Conservation (phyloP, 2,113 vertebrate species). For the Athene noctua region DNA sequence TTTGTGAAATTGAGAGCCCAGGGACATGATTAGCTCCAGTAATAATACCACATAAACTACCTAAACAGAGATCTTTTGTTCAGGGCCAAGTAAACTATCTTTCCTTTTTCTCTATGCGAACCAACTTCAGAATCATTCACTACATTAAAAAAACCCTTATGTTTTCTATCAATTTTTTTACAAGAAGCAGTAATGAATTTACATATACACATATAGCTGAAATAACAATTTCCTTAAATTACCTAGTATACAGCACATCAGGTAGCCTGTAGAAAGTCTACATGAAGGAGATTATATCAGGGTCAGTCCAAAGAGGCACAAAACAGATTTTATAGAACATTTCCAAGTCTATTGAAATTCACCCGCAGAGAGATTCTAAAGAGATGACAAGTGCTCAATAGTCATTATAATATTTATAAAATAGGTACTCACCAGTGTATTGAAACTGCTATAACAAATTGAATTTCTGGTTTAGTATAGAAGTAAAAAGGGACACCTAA, state of each 20-base stretch:
- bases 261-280: background rate
- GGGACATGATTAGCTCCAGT: background rate
- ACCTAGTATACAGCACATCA: background rate
- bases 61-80: background rate
- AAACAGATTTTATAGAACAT: background rate
- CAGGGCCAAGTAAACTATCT: background rate
- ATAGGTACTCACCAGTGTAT: background rate
- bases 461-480: background rate
- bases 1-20: conserved; percentile 21
- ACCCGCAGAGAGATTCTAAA: background rate
- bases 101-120: background rate
- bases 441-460: background rate
- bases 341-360: background rate
- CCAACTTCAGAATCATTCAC: background rate
- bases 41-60: background rate
- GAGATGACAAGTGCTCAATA: accelerated
- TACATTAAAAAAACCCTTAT: background rate
- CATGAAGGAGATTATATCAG: background rate
- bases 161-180: background rate
- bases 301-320: background rate
- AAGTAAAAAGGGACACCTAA: background rate
- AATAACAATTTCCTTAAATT: background rate
- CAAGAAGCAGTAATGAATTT: background rate
- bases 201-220: background rate
- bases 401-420: background rate